Evolutionary conservation across 2,888 invertebrate species (phyloP).

Genomic region (Spicauda simplicius): DNA sequence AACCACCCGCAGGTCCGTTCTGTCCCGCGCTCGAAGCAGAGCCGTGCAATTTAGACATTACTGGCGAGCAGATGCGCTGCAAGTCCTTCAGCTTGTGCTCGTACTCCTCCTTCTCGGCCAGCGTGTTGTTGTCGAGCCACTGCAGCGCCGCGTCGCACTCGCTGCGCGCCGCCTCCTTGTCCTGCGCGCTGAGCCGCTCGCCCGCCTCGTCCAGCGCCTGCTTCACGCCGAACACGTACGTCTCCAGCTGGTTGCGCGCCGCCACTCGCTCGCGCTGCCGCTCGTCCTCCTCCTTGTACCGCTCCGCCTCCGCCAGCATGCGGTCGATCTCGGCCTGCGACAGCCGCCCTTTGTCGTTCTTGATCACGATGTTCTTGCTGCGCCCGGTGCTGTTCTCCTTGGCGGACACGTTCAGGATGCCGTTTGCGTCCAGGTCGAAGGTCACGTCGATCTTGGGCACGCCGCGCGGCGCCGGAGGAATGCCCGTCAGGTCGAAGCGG

Average conservation of each 20-base stretch:
- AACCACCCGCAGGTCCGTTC: not conserved
- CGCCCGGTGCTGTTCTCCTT: constrained; percentile 87
- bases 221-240: constrained; percentile 88
- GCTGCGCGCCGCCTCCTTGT: constrained; percentile 83
- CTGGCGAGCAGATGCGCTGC: constrained; percentile 82
- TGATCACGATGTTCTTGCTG: constrained; percentile 91
- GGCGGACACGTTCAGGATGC: constrained; percentile 94
- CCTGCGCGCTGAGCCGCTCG: constrained; percentile 85
- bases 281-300: constrained; percentile 89
- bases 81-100: constrained; percentile 86
- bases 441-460: constrained; percentile 89
- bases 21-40: constrained; percentile 31
- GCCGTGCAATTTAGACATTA: constrained; percentile 82
- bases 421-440: constrained; percentile 91
- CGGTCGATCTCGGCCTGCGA: constrained; percentile 93
- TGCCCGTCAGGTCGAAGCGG: constrained; percentile 87
- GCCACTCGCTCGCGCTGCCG: constrained; percentile 87
- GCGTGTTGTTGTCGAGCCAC: constrained; percentile 89
- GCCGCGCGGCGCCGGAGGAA: constrained; percentile 88
- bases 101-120: constrained; percentile 87
- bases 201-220: constrained; percentile 87
- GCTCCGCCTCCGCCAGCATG: constrained; percentile 91
- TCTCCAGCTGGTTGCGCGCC: constrained; percentile 89
- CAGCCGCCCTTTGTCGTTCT: constrained; percentile 92
- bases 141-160: constrained; percentile 86